Conservation (phyloP, 35 echinoderm and acorn worm genomes). For the Diadema setosum region DNA sequence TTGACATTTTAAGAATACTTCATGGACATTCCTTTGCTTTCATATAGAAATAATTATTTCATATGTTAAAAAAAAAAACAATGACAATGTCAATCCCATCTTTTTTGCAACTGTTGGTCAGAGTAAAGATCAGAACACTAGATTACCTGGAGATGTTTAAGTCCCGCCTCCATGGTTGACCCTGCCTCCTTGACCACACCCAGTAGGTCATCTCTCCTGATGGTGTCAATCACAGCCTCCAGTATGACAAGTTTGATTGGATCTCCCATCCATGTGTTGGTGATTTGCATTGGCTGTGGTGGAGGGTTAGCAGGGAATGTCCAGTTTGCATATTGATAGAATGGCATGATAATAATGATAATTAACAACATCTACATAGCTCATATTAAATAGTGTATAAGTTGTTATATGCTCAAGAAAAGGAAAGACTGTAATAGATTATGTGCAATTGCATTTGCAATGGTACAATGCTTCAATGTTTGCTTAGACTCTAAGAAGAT, state of each 20-base stretch:
- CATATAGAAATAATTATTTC: background rate
- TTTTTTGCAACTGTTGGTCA: background rate
- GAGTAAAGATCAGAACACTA: background rate
- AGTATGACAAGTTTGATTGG: constrained; percentile 72
- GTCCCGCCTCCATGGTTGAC: background rate
- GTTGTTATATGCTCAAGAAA: no score
- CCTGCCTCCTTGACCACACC: constrained; percentile 41
- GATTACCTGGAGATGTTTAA: constrained; percentile 20
- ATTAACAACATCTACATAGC: no score
- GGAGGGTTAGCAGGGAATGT: no score
- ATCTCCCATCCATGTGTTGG: constrained; percentile 97
- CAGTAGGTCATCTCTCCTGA: constrained; percentile 42
- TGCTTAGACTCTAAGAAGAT: no score
- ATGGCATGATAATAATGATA: no score
- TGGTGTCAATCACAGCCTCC: constrained; percentile 57
- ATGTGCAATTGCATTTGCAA: no score
- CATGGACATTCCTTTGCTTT: background rate
- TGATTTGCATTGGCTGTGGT: constrained; percentile 8
- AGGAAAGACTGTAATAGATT: no score
- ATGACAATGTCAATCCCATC: background rate
- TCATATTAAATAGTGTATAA: no score
- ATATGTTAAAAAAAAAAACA: background rate
- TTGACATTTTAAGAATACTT: background rate
- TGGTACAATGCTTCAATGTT: no score
- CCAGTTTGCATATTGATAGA: no score